Percentiles rank a stretch among this genome's conserved stretches.
These are phyloP conservation scores for Eriocheir sinensis DNA, from an alignment of 1,140 invertebrate species.

Conservation along the genomic window DNA sequence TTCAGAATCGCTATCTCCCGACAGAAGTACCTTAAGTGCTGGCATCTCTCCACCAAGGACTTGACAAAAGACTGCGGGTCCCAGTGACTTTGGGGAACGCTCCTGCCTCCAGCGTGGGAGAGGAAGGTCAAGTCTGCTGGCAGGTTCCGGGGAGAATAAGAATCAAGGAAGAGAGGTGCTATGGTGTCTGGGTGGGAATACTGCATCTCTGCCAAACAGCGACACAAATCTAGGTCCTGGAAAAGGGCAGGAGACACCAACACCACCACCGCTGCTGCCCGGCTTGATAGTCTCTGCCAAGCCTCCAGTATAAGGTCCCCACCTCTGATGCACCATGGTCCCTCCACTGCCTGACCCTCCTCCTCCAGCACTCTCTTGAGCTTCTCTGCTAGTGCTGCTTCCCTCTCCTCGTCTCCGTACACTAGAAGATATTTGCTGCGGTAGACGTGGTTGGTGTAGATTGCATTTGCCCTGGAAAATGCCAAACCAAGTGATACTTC, in stretches of 20 bases:
- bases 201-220: background rate
- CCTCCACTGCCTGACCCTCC: background rate
- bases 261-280: background rate
- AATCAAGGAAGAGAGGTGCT: background rate
- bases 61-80: background rate
- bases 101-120: background rate
- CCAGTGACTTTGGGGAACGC: background rate
- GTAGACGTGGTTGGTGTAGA: background rate
- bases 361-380: background rate
- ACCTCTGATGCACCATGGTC: background rate
- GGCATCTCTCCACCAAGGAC: background rate
- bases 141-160: background rate
- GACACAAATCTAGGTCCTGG: background rate
- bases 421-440: background rate
- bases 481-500: background rate
- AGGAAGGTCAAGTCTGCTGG: background rate
- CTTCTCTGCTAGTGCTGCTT: background rate
- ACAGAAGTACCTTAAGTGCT: background rate
- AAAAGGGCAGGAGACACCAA: conserved; percentile 16
- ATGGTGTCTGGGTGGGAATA: background rate
- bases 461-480: background rate
- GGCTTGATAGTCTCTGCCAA: background rate
- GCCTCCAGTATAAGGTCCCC: background rate
- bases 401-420: background rate
- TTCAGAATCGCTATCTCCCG: background rate